A percentile compares a stretch with the other conserved stretches of the same genome.
Evolutionary conservation across 2,797 vertebrate species (phyloP).

Genomic region (Halcyon smyrnensis): DNA sequence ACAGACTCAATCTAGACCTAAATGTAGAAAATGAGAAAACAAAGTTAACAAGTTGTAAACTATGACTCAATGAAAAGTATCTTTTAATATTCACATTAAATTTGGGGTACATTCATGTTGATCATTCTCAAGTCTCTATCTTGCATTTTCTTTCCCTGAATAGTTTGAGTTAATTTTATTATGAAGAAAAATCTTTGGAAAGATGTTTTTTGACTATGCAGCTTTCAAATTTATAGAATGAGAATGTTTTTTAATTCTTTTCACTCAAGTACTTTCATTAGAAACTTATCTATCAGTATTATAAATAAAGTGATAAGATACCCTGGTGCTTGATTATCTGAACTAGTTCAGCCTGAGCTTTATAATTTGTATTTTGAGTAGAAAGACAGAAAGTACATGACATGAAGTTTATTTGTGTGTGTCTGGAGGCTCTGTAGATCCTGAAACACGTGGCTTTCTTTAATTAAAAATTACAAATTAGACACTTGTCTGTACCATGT

Average conservation of each 20-base stretch:
- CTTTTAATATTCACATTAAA: neutral
- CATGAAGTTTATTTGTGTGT: neutral
- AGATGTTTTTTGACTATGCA: neutral
- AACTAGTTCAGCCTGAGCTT: neutral
- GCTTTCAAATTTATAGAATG: neutral
- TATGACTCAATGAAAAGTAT: neutral
- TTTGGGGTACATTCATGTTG: neutral
- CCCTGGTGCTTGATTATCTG: neutral
- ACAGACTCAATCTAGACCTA: neutral
- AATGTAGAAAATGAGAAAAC: neutral
- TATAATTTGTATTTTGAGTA: neutral
- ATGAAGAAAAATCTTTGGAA: neutral
- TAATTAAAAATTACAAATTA: neutral
- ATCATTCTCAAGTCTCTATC: neutral
- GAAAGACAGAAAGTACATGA: neutral
- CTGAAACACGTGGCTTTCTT: neutral
- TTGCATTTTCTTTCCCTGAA: neutral
- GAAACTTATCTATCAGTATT: neutral
- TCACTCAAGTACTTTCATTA: neutral
- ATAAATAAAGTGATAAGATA: neutral
- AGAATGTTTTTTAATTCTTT: neutral
- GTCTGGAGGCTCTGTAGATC: neutral
- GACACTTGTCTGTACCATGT: neutral
- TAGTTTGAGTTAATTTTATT: neutral
- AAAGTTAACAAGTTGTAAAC: neutral